phyloP scores from a whole-genome alignment of 2,888 invertebrate genomes.

The Orthosia incerta region DNA sequence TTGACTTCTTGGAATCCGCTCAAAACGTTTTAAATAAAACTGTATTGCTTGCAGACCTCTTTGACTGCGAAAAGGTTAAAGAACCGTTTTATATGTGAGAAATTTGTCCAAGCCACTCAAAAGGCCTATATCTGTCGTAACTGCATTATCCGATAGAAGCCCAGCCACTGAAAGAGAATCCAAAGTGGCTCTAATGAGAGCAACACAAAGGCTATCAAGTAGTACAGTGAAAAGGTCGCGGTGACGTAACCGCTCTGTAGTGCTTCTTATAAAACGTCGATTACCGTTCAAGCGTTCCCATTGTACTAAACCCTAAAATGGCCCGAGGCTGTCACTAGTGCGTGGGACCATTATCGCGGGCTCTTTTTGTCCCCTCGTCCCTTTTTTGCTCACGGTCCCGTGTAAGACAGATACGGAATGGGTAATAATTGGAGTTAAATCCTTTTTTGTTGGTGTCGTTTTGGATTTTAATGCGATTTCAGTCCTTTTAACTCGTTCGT shows the following conservation, averaged over 20 bases:
- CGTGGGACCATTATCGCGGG: constrained; percentile 83
- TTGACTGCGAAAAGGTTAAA: constrained; percentile 33
- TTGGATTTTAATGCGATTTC: constrained; percentile 81
- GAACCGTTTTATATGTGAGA: constrained; percentile 40
- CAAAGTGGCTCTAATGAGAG: constrained; percentile 81
- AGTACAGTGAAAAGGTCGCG: constrained; percentile 75
- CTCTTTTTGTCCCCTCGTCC: constrained; percentile 81
- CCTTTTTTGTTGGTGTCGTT: constrained; percentile 82
- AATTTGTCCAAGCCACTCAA: constrained; percentile 55
- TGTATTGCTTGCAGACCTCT: constrained; percentile 30
- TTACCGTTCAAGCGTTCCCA: constrained; percentile 80
- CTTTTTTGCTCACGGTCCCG: constrained; percentile 81
- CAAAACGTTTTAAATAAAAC: constrained; percentile 37
- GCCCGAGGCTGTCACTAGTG: constrained; percentile 78
- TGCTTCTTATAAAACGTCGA: constrained; percentile 84
- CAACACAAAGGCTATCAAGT: constrained; percentile 77
- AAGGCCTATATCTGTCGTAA: constrained; percentile 59
- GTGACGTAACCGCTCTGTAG: constrained; percentile 77
- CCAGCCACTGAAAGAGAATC: constrained; percentile 72
- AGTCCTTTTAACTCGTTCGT: constrained; percentile 71
- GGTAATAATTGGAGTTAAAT: constrained; percentile 87
- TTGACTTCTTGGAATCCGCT: constrained; percentile 26
- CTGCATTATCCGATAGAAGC: constrained; percentile 68
- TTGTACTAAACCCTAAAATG: constrained; percentile 84
- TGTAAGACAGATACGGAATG: constrained; percentile 87